phyloP scores from a whole-genome alignment of 1,140 invertebrate species.

The Drosophila pandora region DNA sequence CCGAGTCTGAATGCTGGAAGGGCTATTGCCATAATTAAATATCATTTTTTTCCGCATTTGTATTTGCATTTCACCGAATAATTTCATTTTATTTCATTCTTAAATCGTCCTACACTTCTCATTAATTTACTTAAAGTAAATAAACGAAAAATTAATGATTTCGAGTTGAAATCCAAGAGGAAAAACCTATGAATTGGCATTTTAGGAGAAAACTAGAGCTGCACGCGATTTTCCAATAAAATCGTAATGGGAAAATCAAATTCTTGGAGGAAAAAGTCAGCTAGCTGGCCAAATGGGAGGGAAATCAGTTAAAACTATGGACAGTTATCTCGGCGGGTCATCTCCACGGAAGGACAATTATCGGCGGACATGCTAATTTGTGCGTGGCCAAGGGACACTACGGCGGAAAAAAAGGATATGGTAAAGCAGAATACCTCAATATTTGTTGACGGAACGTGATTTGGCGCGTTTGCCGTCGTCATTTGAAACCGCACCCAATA shows the following conservation, averaged over 20 bases:
- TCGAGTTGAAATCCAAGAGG: neutral
- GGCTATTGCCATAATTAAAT: constrained; percentile 71
- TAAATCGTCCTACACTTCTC: constrained; percentile 41
- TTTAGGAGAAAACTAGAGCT: constrained; percentile 22
- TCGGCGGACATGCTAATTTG: constrained; percentile 82
- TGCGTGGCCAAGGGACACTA: constrained; percentile 47
- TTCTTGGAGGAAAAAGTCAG: constrained; percentile 18
- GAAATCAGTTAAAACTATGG: constrained; percentile 83
- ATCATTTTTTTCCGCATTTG: constrained; percentile 67
- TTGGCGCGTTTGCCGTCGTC: constrained; percentile 68
- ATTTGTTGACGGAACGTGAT: constrained; percentile 82
- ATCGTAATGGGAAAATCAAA: constrained; percentile 69
- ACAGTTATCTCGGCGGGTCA: constrained; percentile 81
- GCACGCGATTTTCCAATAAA: constrained; percentile 75
- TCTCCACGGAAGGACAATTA: constrained; percentile 83
- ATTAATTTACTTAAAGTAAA: constrained; percentile 11
- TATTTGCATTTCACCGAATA: constrained; percentile 71
- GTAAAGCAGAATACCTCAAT: constrained; percentile 83
- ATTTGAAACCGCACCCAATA: constrained; percentile 49
- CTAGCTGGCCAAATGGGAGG: constrained; percentile 7
- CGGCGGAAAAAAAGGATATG: constrained; percentile 29
- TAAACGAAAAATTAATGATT: neutral
- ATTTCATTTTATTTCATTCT: constrained; percentile 51
- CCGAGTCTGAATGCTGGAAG: constrained; percentile 37
- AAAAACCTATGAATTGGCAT: constrained; percentile 1